Base-by-base conservation (phyloP, 2,113 vertebrate genomes). In the Protobothrops mucrosquamatus region DNA sequence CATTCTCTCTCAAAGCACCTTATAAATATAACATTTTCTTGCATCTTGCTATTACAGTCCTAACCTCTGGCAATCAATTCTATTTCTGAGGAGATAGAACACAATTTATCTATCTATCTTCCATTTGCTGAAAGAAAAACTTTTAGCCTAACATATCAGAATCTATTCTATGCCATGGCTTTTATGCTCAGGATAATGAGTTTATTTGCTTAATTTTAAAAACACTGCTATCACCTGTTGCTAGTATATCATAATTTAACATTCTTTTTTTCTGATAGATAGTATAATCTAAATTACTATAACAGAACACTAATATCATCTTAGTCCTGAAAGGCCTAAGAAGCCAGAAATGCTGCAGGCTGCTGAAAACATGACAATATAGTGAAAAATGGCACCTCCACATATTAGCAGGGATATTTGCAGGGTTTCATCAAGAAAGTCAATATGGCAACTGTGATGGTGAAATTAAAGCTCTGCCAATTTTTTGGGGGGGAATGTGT, bases 31-130 rank as follows among this genome's bases (percentile, higher is more conserved):
- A 26, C 4, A 24, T 39, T 48, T 88, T 91, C 0, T 81, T 87
- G 9, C 93, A 61, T 85, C 56, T 95, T 94, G 85, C 48, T 24
- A 61, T 92, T 54, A 91, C 23, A 94, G n/a, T 15, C 2, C 57
- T 95, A 92, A 95, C 94, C 93, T 96, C 81, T 56, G 93, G 88
- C 34, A 3, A 95, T 90, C 89, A 95, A 94, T 95, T 97, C 86
- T 24, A 24, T 96, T 97, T 96, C 95, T 95, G 94, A 94, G 90
- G 89, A 96, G 56, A 59, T 55, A 20, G 95, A 96, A 94, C 89
- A 91, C 89, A 94, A 97, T 97, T 95, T 96, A 97, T 96, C 94
- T 96, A 97, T 95, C 97, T 93, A 89, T 55, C 96, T 97, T 96
- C 95, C 94, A 94, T 96, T 96, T 97, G 92, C 92, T 95, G 95